A percentile compares a stretch with the other conserved stretches of the same genome.
Evolutionary conservation across 2,797 vertebrate species (phyloP).

Genomic region (Ctenosaura bakeri): DNA sequence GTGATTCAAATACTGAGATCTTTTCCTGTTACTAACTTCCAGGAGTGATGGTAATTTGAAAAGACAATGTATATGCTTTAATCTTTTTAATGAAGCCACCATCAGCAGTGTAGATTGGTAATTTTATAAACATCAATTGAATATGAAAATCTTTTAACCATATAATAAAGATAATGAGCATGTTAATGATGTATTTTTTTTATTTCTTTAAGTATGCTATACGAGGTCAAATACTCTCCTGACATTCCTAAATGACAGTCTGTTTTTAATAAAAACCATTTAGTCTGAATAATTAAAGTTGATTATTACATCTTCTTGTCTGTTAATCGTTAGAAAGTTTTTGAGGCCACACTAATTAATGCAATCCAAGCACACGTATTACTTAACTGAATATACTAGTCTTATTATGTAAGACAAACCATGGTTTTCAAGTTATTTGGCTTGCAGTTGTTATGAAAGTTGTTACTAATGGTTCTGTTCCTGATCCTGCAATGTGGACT

Average conservation of each 20-base stretch:
- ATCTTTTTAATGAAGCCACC: conserved; percentile 43
- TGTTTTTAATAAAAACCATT: conserved; percentile 71
- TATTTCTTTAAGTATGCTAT: conserved; percentile 44
- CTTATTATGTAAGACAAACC: neutral
- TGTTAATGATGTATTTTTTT: conserved; percentile 6
- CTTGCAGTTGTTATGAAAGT: neutral
- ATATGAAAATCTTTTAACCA: conserved; percentile 8
- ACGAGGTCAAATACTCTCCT: conserved; percentile 31
- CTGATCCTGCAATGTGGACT: neutral
- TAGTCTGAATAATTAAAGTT: conserved; percentile 65
- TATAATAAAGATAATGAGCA: conserved; percentile 16
- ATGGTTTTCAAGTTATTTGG: neutral
- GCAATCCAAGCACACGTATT: neutral
- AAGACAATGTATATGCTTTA: neutral
- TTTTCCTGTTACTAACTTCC: conserved; percentile 39
- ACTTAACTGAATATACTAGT: neutral
- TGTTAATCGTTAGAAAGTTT: conserved; percentile 51
- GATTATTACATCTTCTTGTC: conserved; percentile 57
- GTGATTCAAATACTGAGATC: conserved; percentile 37
- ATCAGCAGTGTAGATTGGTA: conserved; percentile 33
- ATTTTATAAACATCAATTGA: neutral
- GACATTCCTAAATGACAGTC: conserved; percentile 54
- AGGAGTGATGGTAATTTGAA: conserved; percentile 38
- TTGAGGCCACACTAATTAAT: conserved; percentile 12
- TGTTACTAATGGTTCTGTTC: neutral